These are phyloP conservation scores for Eulemur macaco DNA, from an alignment of 2,113 vertebrate genomes.

Conservation along the genomic window DNA sequence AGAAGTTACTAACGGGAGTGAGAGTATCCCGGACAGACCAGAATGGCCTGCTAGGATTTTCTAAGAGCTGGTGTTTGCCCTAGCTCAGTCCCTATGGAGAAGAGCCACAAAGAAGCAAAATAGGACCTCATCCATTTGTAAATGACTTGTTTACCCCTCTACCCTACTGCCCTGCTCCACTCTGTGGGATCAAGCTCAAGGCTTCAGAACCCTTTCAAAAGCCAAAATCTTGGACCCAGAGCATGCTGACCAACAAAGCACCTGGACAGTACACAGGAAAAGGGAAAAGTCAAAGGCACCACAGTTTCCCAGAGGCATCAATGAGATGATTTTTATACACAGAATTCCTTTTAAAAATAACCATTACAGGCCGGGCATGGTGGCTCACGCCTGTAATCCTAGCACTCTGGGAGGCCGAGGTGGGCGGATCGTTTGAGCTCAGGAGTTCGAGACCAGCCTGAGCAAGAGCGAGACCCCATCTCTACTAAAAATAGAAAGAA, in stretches of 20 bases:
- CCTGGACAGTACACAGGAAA: background rate
- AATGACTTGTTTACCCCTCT: background rate
- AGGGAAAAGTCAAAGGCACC: background rate
- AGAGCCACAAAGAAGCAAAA: background rate
- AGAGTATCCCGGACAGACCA: background rate
- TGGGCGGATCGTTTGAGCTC: no score
- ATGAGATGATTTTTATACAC: background rate
- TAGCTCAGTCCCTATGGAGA: background rate
- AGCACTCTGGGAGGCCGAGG: no score
- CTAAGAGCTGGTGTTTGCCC: background rate
- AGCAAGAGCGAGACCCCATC: no score
- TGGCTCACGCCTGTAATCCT: no score
- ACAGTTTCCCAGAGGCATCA: background rate
- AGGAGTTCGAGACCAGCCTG: no score
- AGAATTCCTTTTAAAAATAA: background rate
- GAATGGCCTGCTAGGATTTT: background rate
- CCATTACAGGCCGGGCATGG: background rate
- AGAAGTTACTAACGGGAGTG: background rate
- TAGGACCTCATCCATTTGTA: background rate
- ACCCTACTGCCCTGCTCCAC: background rate
- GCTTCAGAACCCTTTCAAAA: background rate
- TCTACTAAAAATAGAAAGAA: no score
- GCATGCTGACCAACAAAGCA: background rate
- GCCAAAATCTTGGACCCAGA: background rate
- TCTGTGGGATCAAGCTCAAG: background rate